Conservation (phyloP, 2,888 invertebrate species). For the Limnephilus lunatus region DNA sequence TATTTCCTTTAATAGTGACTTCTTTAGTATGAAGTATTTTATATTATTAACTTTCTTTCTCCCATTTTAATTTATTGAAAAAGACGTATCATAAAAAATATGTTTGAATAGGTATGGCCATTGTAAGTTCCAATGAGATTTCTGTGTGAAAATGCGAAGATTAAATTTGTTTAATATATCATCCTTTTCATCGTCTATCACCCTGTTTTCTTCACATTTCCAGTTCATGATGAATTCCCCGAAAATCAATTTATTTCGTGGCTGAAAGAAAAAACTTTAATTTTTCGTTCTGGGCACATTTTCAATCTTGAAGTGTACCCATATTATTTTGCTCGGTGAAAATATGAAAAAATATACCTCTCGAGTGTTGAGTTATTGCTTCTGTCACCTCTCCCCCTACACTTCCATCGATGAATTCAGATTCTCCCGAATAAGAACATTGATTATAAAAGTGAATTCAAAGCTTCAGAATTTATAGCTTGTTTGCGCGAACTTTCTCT, state of each 20-base stretch:
- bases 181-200: background rate
- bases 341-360: constrained; percentile 16
- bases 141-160: background rate
- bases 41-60: background rate
- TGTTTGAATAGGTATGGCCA: background rate
- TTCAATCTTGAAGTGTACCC: constrained; percentile 18
- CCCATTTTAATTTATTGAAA: background rate
- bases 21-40: no score
- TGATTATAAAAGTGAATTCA: constrained; percentile 25
- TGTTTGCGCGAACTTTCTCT: background rate
- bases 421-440: background rate
- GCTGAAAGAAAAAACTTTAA: constrained; percentile 12
- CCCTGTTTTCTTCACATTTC: background rate
- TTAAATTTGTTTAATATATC: background rate
- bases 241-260: constrained; percentile 30
- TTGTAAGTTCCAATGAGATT: background rate
- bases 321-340: constrained; percentile 12
- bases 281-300: constrained; percentile 35
- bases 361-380: constrained; percentile 38
- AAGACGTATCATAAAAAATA: background rate
- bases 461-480: background rate
- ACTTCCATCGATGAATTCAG: constrained; percentile 15
- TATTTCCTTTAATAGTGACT: no score
- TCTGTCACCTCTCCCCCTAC: constrained; percentile 29
- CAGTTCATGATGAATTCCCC: background rate